These are phyloP conservation scores for Campoletis sonorensis DNA, from an alignment of 1,140 invertebrate species.

Conservation along the genomic window DNA sequence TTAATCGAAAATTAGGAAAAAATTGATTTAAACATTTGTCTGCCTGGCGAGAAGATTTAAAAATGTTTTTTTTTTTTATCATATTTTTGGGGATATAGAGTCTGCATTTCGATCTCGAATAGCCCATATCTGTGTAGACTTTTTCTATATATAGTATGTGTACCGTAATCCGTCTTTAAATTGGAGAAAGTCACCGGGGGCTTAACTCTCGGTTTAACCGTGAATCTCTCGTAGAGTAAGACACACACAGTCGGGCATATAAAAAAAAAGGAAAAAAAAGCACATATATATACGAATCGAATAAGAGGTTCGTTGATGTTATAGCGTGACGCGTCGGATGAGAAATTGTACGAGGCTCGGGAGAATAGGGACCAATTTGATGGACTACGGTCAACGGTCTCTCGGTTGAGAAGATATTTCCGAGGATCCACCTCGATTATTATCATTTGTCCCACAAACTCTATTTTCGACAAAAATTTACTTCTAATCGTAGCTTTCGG, in stretches of 20 bases:
- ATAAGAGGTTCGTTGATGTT: slow-evolving; percentile 8
- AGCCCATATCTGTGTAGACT: background rate
- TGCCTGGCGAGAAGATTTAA: no score
- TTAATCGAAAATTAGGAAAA: no score
- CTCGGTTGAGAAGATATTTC: background rate
- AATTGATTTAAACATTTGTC: no score
- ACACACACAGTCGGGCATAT: background rate
- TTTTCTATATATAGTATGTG: slow-evolving; percentile 29
- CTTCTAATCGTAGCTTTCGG: slow-evolving; percentile 1
- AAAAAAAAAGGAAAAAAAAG: no score
- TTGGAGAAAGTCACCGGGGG: slow-evolving; percentile 63
- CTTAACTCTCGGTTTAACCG: slow-evolving; percentile 49
- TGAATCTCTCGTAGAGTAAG: slow-evolving; percentile 24
- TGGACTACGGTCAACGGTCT: slow-evolving; percentile 19
- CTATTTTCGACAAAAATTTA: slow-evolving; percentile 7
- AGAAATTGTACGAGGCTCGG: slow-evolving; percentile 1
- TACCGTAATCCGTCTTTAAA: slow-evolving; percentile 61
- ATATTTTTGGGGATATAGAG: background rate
- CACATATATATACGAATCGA: background rate
- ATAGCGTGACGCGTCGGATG: slow-evolving; percentile 34
- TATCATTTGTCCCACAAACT: no score
- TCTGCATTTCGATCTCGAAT: background rate
- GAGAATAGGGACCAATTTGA: slow-evolving; percentile 35
- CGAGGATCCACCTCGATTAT: background rate
- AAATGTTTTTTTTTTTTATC: no score